A percentile compares a stretch with the other conserved stretches of the same genome.
These are phyloP conservation scores for Amblyopsis rosae DNA, from an alignment of 2,113 vertebrate species.

Conservation along the genomic window DNA sequence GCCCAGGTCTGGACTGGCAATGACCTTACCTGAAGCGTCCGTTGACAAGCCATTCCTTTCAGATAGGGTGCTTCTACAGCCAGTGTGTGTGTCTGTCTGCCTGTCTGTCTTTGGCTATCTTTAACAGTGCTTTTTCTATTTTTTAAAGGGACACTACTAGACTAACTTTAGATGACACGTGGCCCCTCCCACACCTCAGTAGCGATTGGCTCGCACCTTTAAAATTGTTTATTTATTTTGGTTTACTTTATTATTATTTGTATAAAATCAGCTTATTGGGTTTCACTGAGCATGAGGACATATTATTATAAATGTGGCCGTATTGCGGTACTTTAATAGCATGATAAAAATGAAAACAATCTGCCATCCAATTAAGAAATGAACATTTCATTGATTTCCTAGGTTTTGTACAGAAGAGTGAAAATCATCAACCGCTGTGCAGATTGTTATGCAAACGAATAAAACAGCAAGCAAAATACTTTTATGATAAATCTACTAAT, in stretches of 20 bases:
- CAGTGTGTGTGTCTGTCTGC: not conserved
- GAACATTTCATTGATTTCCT: conserved; percentile 51
- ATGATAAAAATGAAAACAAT: conserved; percentile 20
- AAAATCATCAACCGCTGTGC: conserved; percentile 41
- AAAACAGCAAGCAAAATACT: conserved; percentile 24
- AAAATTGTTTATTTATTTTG: not conserved
- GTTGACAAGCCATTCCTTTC: not conserved
- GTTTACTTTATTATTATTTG: not conserved
- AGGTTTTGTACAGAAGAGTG: conserved; percentile 29
- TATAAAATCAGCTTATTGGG: conserved; percentile 1
- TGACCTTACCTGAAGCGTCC: not conserved
- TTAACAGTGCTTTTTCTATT: not conserved
- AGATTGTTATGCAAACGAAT: conserved; percentile 52
- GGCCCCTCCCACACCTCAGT: no score
- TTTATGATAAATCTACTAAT: conserved; percentile 51
- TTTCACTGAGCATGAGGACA: conserved; percentile 39
- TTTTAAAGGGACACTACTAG: no score
- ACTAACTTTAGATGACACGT: not conserved
- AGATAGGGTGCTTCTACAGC: not conserved
- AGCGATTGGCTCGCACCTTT: no score
- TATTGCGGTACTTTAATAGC: conserved; percentile 12
- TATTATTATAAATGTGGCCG: conserved; percentile 26
- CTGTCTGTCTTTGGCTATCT: not conserved
- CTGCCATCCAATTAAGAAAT: conserved; percentile 47
- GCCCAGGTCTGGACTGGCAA: not conserved